phyloP scores from a whole-genome alignment of 2,797 vertebrate species.

The Urophycis tenuis region DNA sequence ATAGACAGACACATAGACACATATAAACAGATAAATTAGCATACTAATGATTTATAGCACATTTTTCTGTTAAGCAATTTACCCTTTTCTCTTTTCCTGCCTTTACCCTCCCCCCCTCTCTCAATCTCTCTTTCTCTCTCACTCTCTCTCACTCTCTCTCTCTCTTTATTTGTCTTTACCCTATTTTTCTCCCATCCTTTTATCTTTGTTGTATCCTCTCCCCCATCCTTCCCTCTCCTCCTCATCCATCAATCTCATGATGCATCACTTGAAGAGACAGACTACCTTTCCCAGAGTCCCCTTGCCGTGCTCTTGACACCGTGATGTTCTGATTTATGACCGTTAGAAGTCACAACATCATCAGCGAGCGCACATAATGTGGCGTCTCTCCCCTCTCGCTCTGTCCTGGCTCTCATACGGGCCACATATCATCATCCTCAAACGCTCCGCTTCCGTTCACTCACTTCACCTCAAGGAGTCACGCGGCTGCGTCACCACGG shows the following conservation, averaged over 20 bases:
- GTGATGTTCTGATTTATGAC: slow-evolving; percentile 5
- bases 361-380: background rate
- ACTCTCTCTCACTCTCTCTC: background rate
- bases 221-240: background rate
- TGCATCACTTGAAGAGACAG: background rate
- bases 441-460: too few relatives aligned
- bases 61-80: background rate
- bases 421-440: too few relatives aligned
- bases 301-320: background rate
- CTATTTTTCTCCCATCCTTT: background rate
- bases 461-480: too few relatives aligned
- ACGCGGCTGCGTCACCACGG: too few relatives aligned
- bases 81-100: background rate
- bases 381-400: background rate
- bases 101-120: too few relatives aligned
- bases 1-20: background rate
- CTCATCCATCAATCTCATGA: background rate
- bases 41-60: too few relatives aligned
- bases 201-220: background rate
- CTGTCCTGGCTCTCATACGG: background rate
- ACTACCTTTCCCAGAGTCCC: slow-evolving; percentile 1
- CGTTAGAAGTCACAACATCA: slow-evolving; percentile 7
- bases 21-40: background rate
- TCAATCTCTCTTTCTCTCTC: background rate
- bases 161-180: background rate